Base-by-base conservation (phyloP, 2,113 vertebrate genomes). In the Aegotheles bennettii region DNA sequence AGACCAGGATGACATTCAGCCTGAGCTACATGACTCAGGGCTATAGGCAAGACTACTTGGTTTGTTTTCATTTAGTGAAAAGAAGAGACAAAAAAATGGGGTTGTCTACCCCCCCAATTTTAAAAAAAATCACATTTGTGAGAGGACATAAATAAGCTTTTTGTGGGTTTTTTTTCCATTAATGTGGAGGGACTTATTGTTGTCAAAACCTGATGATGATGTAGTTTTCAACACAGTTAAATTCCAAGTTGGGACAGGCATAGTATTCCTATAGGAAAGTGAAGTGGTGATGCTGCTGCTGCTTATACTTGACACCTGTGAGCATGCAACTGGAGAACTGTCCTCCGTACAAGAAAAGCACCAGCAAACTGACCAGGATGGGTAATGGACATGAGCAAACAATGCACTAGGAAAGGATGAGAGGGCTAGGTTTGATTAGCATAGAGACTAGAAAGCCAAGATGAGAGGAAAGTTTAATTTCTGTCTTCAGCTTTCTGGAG, bases 271-370 rank as follows among this genome's bases (percentile, higher is more conserved):
- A 53, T 36, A 68, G 20, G 20, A 79, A 79, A 36, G 23, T n/a
- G 29, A 77, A 43, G 10, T 35, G 5, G 3, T 53, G 33, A 6
- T 83, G 21, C 4, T 51, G 5, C 1, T 50, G 26, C 29, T 76
- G n/a, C 15, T 80, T 68, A 19, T 29, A 10, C 3, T 35, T 54
- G 31, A 3, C 18, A 51, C 6, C 14, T 42, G 15, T 24, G 7
- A 70, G 6, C 3, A 45, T 69, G 13, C 16, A 15, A 19, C 20
- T 82, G 40, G 11, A 82, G 26, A 78, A 43, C 7, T 28, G 5
- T 69, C 11, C 16, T 60, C 26, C 1, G 0, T 3, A 65, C 10
- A 47, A 12, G 11, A 81, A 82, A 2, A 1, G 10, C 9, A 57
- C 10, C 2, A 5, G 10, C 17, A 65, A n/a, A 23, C 15, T 79